Evolutionary conservation across 2,113 vertebrate genomes (phyloP).

Genomic region (Ramphastos sulfuratus): DNA sequence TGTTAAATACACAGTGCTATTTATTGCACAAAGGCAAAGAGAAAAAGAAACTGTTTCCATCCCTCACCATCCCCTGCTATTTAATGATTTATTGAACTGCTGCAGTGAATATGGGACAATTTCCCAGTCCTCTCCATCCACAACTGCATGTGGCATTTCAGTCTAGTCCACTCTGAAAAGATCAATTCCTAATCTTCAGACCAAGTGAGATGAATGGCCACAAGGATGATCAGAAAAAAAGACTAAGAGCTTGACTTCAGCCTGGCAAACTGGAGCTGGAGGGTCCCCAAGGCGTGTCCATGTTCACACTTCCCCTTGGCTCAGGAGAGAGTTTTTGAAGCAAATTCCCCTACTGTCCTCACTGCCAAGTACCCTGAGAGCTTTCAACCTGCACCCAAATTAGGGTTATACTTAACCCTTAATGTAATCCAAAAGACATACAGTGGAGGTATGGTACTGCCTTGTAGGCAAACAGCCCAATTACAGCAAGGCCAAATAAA

Average conservation of each 20-base stretch:
- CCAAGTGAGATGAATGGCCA: not conserved
- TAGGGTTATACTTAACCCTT: not conserved
- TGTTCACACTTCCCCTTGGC: no score
- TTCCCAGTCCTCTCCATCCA: not conserved
- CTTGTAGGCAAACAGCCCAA: not conserved
- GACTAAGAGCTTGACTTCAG: not conserved
- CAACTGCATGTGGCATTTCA: not conserved
- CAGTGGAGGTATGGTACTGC: not conserved
- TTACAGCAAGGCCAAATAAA: not conserved
- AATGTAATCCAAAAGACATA: not conserved
- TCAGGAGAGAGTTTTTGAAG: not conserved
- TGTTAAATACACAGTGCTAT: slow-evolving; percentile 55
- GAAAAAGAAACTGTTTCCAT: not conserved
- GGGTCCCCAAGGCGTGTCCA: not conserved
- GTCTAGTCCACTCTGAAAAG: not conserved
- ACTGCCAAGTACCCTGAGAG: not conserved
- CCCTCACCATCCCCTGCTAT: not conserved
- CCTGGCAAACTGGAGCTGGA: not conserved
- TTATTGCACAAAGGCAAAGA: slow-evolving; percentile 50
- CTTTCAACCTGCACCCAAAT: not conserved
- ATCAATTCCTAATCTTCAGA: not conserved
- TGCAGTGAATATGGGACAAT: not conserved
- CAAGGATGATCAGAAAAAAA: not conserved
- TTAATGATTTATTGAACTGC: slow-evolving; percentile 30
- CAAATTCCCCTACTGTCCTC: not conserved